Conservation (phyloP, 1,140 invertebrate species). For the Bombyx mori region DNA sequence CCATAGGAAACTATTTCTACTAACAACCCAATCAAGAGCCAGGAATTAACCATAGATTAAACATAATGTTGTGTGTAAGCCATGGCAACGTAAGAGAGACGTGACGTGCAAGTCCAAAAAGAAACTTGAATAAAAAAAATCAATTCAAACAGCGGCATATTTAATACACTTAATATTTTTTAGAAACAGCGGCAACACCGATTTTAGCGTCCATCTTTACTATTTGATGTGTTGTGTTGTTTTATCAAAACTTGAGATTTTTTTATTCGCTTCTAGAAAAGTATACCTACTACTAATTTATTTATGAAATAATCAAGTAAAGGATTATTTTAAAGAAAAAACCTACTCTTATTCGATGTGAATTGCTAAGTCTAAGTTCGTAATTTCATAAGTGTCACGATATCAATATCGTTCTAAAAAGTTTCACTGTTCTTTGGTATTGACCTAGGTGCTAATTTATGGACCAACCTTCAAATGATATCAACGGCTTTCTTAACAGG, state of each 20-base stretch:
- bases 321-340: slow-evolving; percentile 11
- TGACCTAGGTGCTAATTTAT: slow-evolving; percentile 65
- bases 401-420: slow-evolving; percentile 63
- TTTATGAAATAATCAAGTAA: slow-evolving; percentile 11
- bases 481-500: slow-evolving; percentile 24
- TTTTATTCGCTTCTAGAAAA: slow-evolving; percentile 41
- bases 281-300: slow-evolving; percentile 11
- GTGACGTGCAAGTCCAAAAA: too few species aligned
- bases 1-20: too few species aligned
- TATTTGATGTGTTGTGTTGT: slow-evolving; percentile 66
- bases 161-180: too few species aligned
- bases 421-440: slow-evolving; percentile 64
- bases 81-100: too few species aligned
- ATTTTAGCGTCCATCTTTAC: slow-evolving; percentile 68
- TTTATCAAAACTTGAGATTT: slow-evolving; percentile 35
- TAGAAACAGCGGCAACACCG: slow-evolving; percentile 44
- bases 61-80: too few species aligned
- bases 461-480: slow-evolving; percentile 54
- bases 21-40: too few species aligned
- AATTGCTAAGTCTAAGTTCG: slow-evolving; percentile 17
- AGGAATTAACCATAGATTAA: too few species aligned
- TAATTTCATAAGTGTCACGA: slow-evolving; percentile 58
- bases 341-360: slow-evolving; percentile 20
- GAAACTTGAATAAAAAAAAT: too few species aligned
- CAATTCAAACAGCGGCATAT: too few species aligned